These are phyloP conservation scores for Caenorhabditis sp. DNA, from an alignment of 2,888 invertebrate species.

Conservation along the genomic window DNA sequence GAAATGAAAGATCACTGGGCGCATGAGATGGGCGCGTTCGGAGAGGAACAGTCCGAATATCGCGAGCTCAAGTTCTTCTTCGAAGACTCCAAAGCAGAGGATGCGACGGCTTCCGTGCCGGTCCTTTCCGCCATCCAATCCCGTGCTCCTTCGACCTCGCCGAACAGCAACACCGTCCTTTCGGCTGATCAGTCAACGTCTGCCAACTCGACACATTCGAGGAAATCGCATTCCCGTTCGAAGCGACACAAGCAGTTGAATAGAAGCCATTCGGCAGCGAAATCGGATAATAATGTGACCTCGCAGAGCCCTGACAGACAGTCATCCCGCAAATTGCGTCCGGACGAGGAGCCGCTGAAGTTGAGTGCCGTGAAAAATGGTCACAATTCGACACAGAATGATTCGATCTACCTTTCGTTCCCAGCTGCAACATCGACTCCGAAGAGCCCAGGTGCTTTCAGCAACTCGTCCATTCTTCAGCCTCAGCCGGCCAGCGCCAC, in stretches of 20 bases:
- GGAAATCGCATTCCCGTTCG: slow-evolving; percentile 15
- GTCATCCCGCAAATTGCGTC: background rate
- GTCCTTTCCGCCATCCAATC: no score
- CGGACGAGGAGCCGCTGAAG: slow-evolving; percentile 19
- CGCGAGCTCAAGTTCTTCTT: slow-evolving; percentile 39
- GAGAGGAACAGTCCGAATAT: slow-evolving; percentile 48
- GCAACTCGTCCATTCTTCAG: background rate
- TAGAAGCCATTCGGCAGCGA: background rate
- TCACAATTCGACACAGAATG: slow-evolving; percentile 1
- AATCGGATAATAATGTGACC: background rate
- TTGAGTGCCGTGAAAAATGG: background rate
- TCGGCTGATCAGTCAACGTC: background rate
- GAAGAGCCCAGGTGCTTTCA: slow-evolving; percentile 13
- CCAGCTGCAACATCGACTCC: slow-evolving; percentile 47
- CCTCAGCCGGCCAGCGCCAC: no score
- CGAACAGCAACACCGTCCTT: no score
- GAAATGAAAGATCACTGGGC: slow-evolving; percentile 38
- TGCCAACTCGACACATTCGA: background rate
- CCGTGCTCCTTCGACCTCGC: no score
- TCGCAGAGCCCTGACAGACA: slow-evolving; percentile 5
- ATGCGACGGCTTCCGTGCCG: background rate
- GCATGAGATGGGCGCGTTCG: slow-evolving; percentile 46
- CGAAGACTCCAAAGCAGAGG: no score
- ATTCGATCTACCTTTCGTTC: slow-evolving; percentile 13
- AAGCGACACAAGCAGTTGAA: slow-evolving; percentile 13